These are phyloP conservation scores for Marasmarcha lunaedactyla DNA, from an alignment of 2,888 invertebrate genomes.

Conservation along the genomic window DNA sequence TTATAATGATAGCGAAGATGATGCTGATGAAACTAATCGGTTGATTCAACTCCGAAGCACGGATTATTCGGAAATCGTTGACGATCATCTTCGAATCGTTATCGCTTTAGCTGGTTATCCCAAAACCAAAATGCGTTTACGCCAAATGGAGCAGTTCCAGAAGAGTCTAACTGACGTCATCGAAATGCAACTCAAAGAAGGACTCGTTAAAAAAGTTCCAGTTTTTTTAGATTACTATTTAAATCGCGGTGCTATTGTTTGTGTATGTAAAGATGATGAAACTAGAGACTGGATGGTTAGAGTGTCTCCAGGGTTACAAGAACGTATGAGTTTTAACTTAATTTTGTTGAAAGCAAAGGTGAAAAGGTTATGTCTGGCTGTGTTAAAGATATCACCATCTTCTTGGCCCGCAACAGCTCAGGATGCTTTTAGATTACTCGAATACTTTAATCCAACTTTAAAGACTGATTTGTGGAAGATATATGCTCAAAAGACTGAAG, in stretches of 20 bases:
- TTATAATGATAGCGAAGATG: constrained; percentile 39
- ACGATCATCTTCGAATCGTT: constrained; percentile 41
- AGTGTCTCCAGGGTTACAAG: constrained; percentile 46
- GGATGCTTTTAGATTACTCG: constrained; percentile 49
- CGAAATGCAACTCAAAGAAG: constrained; percentile 49
- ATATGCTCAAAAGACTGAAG: constrained; percentile 36
- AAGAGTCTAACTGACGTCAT: constrained; percentile 38
- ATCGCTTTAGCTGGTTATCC: constrained; percentile 50
- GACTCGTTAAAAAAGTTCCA: constrained; percentile 38
- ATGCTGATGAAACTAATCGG: constrained; percentile 43
- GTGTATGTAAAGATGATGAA: constrained; percentile 45
- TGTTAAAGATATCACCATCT: constrained; percentile 38
- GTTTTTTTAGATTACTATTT: constrained; percentile 50
- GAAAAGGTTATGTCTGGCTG: constrained; percentile 45
- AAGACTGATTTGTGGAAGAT: constrained; percentile 46
- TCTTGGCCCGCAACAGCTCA: constrained; percentile 46
- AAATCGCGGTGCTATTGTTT: constrained; percentile 51
- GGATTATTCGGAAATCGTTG: constrained; percentile 50
- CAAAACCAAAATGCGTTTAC: constrained; percentile 43
- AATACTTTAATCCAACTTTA: constrained; percentile 51
- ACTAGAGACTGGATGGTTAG: constrained; percentile 53
- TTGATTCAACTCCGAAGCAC: constrained; percentile 40
- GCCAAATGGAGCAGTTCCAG: constrained; percentile 46
- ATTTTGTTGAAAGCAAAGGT: constrained; percentile 41
- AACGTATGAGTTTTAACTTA: constrained; percentile 43